Evolutionary conservation across 2,113 vertebrate species (phyloP).

Genomic region (Hippocampus barbouri): DNA sequence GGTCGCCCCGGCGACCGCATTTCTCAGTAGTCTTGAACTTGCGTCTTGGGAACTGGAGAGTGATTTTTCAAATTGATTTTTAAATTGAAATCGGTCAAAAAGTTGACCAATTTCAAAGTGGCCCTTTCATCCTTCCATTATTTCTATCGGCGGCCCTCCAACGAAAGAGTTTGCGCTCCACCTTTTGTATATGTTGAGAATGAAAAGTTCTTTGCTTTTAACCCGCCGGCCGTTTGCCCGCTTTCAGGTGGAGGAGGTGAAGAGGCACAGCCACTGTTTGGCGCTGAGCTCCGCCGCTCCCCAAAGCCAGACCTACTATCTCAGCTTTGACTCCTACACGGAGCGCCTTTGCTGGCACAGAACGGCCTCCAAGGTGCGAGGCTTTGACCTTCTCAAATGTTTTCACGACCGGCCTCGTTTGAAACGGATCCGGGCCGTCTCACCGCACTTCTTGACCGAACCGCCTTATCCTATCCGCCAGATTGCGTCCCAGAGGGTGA

Average conservation of each 20-base stretch:
- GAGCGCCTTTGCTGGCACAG: constrained; percentile 93
- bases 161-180: no score
- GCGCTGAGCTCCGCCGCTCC: constrained; percentile 92
- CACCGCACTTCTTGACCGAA: not conserved
- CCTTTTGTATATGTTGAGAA: not conserved
- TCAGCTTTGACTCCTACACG: constrained; percentile 93
- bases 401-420: not conserved
- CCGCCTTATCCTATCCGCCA: constrained; percentile 36
- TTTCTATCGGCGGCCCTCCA: no score
- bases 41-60: no score
- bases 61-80: no score
- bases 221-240: not conserved
- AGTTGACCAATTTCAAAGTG: no score
- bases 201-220: not conserved
- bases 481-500: constrained; percentile 94
- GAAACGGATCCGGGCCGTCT: not conserved
- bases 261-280: constrained; percentile 91
- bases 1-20: no score
- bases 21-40: no score
- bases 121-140: no score
- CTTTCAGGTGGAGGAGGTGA: constrained; percentile 92
- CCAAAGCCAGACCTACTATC: constrained; percentile 93
- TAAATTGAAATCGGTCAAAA: no score
- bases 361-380: constrained; percentile 86
- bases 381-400: not conserved